Conservation (phyloP, 2,888 invertebrate species). For the Choreutis nemorana region DNA sequence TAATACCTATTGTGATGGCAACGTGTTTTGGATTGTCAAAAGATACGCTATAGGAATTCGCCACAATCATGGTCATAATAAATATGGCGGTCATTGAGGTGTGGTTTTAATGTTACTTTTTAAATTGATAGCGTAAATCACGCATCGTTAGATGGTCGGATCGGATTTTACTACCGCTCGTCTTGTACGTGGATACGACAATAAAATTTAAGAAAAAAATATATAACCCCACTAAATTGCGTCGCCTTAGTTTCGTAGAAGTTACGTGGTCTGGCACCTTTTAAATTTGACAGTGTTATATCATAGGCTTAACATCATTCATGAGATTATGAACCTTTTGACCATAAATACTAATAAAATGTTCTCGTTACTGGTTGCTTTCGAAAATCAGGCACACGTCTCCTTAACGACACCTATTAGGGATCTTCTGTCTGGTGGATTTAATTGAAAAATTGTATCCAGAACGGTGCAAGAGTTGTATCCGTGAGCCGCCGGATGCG, state of each 20-base stretch:
- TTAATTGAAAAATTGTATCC: conserved; percentile 67
- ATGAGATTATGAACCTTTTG: conserved; percentile 36
- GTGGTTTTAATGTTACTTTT: conserved; percentile 48
- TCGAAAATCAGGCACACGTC: conserved; percentile 66
- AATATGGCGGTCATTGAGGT: conserved; percentile 34
- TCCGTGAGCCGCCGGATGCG: conserved; percentile 63
- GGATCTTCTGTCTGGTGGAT: conserved; percentile 63
- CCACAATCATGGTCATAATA: no score
- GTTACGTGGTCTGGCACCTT: conserved; percentile 18
- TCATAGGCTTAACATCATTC: conserved; percentile 52
- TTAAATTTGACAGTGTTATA: conserved; percentile 29
- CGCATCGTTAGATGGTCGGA: conserved; percentile 51
- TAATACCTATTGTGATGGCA: no score
- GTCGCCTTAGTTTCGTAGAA: conserved; percentile 16
- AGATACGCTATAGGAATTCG: no score
- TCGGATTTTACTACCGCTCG: conserved; percentile 50
- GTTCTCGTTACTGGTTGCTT: conserved; percentile 59
- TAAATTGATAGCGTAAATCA: conserved; percentile 58
- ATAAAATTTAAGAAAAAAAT: conserved; percentile 60
- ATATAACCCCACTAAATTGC: conserved; percentile 33
- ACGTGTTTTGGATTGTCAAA: no score
- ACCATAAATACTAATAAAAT: conserved; percentile 64
- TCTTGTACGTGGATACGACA: conserved; percentile 40
- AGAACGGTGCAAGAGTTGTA: conserved; percentile 61
- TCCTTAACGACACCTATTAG: conserved; percentile 67